phyloP scores from a whole-genome alignment of 2,797 vertebrate species.

The Sebastes trivittatus region DNA sequence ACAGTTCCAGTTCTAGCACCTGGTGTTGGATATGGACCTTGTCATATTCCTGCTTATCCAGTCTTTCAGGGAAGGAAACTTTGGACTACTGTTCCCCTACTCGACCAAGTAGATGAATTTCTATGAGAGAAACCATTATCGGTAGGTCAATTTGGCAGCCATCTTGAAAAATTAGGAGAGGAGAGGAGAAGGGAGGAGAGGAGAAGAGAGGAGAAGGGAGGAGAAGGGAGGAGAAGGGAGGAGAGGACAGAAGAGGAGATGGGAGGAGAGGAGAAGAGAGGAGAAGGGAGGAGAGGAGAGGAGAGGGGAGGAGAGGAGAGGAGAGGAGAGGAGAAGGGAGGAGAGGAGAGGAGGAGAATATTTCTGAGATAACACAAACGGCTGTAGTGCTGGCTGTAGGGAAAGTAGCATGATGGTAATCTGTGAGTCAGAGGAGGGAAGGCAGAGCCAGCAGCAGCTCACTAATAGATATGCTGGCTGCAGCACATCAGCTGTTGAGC shows the following conservation, averaged over 20 bases:
- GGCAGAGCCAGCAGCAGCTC: constrained; percentile 33
- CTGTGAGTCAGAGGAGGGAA: constrained; percentile 36
- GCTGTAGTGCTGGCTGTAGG: constrained; percentile 5
- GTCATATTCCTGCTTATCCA: too few species aligned
- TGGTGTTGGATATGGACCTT: too few species aligned
- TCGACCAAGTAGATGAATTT: too few species aligned
- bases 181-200: background rate
- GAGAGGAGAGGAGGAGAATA: background rate
- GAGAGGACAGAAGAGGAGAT: fast-evolving
- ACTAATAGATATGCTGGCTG: constrained; percentile 36
- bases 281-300: fast-evolving
- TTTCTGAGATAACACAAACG: background rate
- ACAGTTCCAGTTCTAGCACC: too few species aligned
- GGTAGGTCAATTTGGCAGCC: too few species aligned
- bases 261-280: fast-evolving
- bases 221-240: fast-evolving
- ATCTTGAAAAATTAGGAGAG: background rate
- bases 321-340: background rate
- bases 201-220: background rate
- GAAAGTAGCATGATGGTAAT: constrained; percentile 39
- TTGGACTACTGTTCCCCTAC: too few species aligned
- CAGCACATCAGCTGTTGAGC: constrained; percentile 46
- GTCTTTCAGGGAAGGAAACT: too few species aligned
- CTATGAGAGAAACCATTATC: too few species aligned
- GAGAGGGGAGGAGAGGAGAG: background rate